Evolutionary conservation across 2,888 invertebrate species (phyloP), one percentile per base, ranked within the genome.

Genomic region (Lathronympha strigana): DNA sequence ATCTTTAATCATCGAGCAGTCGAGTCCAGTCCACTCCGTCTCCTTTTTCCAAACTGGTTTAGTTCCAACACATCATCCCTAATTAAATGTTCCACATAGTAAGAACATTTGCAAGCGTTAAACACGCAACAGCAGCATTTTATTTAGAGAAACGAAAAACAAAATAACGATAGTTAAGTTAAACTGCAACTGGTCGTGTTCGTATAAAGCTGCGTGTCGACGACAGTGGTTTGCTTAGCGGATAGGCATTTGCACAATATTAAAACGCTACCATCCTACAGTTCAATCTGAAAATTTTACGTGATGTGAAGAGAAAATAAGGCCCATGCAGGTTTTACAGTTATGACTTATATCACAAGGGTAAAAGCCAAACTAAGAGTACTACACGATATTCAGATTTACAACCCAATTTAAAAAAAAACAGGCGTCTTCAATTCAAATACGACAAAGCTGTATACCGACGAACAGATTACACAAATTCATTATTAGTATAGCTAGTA

Each of bases 261-360:
- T 17, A 55, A 31, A 31, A 38, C 23, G 19, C 9, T n/a, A 53
- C 25, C 28, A 57, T 51, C 47, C 25, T 38, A 25, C 19, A 55
- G 17, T 61, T 71, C 72, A 82, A 87, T 87, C 87, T 87, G 87
- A 88, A 88, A 87, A 88, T 87, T 69, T 87, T 87, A 88, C 87
- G 61, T 81, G 76, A 71, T 78, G 79, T 81, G 69, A 67, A 31
- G 15, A 19, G 25, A 43, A 57, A 25, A 60, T 66, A 70, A 64
- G 73, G 73, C 75, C 50, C 43, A 55, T 67, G 63, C 63, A 50
- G 38, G 51, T 8, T 58, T 28, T 31, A 47, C n/a, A 53, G 5
- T 23, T 2, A 28, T 40, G 6, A 15, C 40, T 23, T 2, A 28
- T 40, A 9, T 25, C 40, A 40, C 25, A 36, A 36, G 6, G 17